These are phyloP conservation scores for Trichosurus vulpecula DNA, from an alignment of 2,797 vertebrate species.

Conservation along the genomic window DNA sequence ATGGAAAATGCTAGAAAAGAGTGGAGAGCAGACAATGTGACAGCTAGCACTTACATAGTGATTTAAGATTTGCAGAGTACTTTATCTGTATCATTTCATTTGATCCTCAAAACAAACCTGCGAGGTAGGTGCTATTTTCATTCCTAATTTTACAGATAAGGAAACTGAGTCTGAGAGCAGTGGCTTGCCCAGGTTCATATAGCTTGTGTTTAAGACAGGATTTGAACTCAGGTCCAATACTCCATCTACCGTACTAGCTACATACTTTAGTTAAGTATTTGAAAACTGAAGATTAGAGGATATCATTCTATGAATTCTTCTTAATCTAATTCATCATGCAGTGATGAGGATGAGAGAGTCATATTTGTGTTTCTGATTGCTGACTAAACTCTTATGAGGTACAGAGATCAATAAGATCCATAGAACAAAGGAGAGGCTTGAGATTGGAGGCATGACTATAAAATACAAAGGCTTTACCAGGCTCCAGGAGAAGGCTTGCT, in stretches of 20 bases:
- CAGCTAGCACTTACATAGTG: background rate
- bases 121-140: too few relatives aligned
- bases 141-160: background rate
- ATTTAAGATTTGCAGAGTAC: background rate
- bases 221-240: background rate
- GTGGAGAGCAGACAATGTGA: background rate
- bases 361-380: background rate
- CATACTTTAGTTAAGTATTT: background rate
- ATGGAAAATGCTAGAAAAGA: background rate
- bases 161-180: background rate
- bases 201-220: background rate
- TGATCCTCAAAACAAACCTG: too few relatives aligned
- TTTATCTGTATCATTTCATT: too few relatives aligned
- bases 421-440: background rate
- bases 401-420: background rate
- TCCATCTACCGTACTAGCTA: background rate
- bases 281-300: background rate
- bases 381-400: background rate
- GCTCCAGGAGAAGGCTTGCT: background rate
- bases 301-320: background rate
- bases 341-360: background rate
- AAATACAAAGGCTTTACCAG: background rate
- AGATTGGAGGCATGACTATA: background rate
- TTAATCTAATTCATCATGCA: background rate
- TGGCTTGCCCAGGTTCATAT: too few relatives aligned